Evolutionary conservation across 2,113 vertebrate genomes (phyloP), one percentile per base, ranked within the genome.

Genomic region (Silurus asotus): DNA sequence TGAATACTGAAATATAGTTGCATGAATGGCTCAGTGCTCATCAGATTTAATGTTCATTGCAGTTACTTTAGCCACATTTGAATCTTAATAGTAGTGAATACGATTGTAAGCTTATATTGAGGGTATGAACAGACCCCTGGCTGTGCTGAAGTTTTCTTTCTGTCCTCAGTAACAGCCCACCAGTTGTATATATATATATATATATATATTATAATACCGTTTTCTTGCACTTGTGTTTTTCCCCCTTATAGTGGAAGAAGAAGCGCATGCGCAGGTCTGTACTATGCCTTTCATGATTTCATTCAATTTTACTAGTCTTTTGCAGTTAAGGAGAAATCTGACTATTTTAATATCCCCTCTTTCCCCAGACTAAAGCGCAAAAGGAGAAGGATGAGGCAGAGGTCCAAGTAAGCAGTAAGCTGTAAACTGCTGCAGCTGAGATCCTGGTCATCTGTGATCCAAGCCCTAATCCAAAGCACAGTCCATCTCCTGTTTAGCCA

Each of bases 361-460:
- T 37, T 37, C 23, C 62, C 0, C 55, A 98, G 97, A 90, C 96
- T 98, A 96, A 98, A 98, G 96, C 97, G 96, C 76, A 98, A 98
- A 93, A 96, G 97, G 89, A 93, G 97, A 92, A 98, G 97, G 97
- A 98, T 98, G 97, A 96, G 97, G 93, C 97, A 98, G 93, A 96
- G 97, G 95, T 98, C 97, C 69, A 98, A 98, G 95, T 98, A 94
- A 93, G 78, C 88, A 5, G 89, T 77, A 80, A 79, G 83, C 77
- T 88, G 81, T 88, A 37, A 37, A 37, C 84, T 81, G 88, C 89
- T 90, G 80, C 89, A 64, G 65, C 92, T 90, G 91, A 86, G 88
- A 70, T 81, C 83, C 55, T 69, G 84, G 53, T 90, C 82, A 45
- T 82, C 59, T 84, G 28, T 37, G 28, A 37, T 37, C 28, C 28